Evolutionary conservation across 1,140 invertebrate species (phyloP).

Genomic region (Lepeophtheirus salmonis): DNA sequence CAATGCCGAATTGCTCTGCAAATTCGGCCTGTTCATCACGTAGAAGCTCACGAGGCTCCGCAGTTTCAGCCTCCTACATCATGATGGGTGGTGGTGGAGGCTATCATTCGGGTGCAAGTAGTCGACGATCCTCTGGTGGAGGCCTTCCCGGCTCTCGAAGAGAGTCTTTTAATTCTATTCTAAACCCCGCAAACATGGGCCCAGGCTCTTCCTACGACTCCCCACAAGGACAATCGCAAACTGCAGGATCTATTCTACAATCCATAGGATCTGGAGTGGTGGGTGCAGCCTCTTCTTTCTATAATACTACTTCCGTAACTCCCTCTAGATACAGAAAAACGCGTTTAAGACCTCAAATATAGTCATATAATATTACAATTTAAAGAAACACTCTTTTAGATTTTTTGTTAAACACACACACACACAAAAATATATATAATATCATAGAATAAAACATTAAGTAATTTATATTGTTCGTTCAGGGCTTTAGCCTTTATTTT

Average conservation of each 20-base stretch:
- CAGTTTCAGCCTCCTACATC: slow-evolving; percentile 1
- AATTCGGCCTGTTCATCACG: slow-evolving; percentile 14
- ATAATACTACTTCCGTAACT: neutral
- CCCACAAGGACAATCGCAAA: neutral
- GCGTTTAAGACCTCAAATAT: neutral
- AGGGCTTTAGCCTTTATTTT: neutral
- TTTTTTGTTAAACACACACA: neutral
- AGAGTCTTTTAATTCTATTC: slow-evolving; percentile 3
- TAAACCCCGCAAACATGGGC: slow-evolving; percentile 8
- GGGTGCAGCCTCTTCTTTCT: slow-evolving; percentile 16
- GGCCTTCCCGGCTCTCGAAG: slow-evolving; percentile 4
- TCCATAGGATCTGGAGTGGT: slow-evolving; percentile 11
- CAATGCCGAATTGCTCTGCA: slow-evolving; percentile 10
- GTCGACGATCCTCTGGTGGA: slow-evolving; percentile 7
- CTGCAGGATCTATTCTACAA: slow-evolving; percentile 1
- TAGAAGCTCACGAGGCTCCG: slow-evolving; percentile 5
- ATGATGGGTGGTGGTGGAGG: slow-evolving; percentile 5
- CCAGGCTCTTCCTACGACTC: neutral
- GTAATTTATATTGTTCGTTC: too few relatives aligned
- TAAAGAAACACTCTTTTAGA: neutral
- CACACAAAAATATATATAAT: too few relatives aligned
- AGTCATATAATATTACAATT: too few relatives aligned
- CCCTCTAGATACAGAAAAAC: slow-evolving; percentile 12
- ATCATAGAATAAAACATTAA: too few relatives aligned
- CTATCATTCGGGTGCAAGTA: neutral